phyloP scores from a whole-genome alignment of 1,140 invertebrate species.

The Chymomyza costata region DNA sequence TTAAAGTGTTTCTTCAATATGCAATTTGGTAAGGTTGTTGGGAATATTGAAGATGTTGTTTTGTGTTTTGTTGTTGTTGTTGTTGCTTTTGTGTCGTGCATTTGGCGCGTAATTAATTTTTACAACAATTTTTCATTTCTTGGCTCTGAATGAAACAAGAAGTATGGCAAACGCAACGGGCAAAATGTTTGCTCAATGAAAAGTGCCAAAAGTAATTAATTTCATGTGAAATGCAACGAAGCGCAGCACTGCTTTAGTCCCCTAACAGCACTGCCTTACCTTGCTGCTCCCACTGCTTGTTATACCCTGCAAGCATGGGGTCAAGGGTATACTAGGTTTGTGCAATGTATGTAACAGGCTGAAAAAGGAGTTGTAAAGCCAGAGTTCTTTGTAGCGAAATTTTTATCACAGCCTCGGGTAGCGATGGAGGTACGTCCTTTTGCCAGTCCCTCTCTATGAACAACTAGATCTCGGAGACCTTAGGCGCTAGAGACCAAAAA shows the following conservation, averaged over 20 bases:
- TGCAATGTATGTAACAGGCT: too few relatives aligned
- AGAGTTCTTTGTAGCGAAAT: too few relatives aligned
- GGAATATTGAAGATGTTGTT: too few relatives aligned
- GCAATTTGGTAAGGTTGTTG: slow-evolving; percentile 15
- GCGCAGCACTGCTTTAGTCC: slow-evolving; percentile 34
- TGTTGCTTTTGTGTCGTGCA: slow-evolving; percentile 32
- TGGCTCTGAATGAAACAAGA: slow-evolving; percentile 54
- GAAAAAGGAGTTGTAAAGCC: too few relatives aligned
- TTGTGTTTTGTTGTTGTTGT: background rate
- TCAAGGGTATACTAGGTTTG: too few relatives aligned
- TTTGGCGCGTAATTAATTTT: slow-evolving; percentile 72
- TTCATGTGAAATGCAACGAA: slow-evolving; percentile 69
- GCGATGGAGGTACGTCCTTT: too few relatives aligned
- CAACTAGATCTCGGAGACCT: too few relatives aligned
- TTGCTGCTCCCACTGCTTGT: background rate
- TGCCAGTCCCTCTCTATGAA: too few relatives aligned
- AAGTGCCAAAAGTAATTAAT: slow-evolving; percentile 74
- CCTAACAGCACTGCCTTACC: slow-evolving; percentile 7
- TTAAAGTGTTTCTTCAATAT: slow-evolving; percentile 28
- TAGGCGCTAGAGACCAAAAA: too few relatives aligned
- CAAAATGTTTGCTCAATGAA: slow-evolving; percentile 72
- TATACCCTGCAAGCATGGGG: too few relatives aligned
- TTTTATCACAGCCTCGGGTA: too few relatives aligned
- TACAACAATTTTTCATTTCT: slow-evolving; percentile 67
- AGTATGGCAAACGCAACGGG: slow-evolving; percentile 12